These are phyloP conservation scores for Sebastes hubbsi DNA, from an alignment of 2,797 vertebrate genomes.

Conservation along the genomic window DNA sequence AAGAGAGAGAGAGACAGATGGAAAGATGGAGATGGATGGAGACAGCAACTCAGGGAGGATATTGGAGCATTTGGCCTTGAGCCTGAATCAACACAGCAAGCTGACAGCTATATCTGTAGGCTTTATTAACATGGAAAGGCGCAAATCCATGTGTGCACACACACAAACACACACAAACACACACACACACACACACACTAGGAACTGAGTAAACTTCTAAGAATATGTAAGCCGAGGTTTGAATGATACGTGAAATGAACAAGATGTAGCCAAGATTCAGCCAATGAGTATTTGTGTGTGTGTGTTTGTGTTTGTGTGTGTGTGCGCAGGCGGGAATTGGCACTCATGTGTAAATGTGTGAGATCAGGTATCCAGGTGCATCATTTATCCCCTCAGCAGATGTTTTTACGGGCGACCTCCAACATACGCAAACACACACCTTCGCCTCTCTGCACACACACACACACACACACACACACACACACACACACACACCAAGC, in stretches of 20 bases:
- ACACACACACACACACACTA: neutral
- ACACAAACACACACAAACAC: conserved; percentile 5
- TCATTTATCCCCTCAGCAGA: conserved; percentile 43
- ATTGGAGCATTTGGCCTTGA: conserved; percentile 72
- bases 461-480: neutral
- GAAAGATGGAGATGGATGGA: conserved; percentile 71
- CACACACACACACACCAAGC: neutral
- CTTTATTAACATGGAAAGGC: conserved; percentile 78
- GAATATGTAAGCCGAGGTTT: conserved; percentile 14
- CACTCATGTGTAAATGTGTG: conserved; percentile 2
- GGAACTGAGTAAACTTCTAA: conserved; percentile 19
- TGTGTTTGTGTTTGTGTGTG: neutral
- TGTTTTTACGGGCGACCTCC: conserved; percentile 40
- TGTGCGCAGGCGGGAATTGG: conserved; percentile 3
- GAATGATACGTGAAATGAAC: conserved; percentile 1
- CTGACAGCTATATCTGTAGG: conserved; percentile 79
- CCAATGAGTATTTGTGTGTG: neutral
- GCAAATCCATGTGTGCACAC: conserved; percentile 39
- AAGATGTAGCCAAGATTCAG: conserved; percentile 15
- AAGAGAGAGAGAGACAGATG: conserved; percentile 59
- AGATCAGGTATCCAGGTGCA: conserved; percentile 51
- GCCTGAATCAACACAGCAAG: conserved; percentile 76
- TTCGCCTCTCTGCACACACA: neutral
- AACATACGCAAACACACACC: neutral
- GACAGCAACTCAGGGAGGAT: conserved; percentile 71